A percentile compares a stretch with the other conserved stretches of the same genome.
phyloP scores from a whole-genome alignment of 2,797 vertebrate species.

The Gymnopithys bicolor region DNA sequence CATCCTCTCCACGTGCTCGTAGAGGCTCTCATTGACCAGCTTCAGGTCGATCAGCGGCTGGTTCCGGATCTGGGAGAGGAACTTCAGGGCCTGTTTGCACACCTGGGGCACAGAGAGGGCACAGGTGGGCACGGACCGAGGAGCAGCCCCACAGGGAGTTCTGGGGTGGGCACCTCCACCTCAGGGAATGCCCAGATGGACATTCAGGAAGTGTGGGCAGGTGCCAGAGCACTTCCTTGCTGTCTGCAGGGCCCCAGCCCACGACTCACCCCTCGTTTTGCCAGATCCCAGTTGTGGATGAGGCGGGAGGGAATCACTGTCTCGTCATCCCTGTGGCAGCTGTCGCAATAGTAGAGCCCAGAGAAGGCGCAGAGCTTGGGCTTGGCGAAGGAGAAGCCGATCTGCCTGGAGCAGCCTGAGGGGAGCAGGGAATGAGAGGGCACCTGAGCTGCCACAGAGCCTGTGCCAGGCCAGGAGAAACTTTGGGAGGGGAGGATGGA shows the following conservation, averaged over 20 bases:
- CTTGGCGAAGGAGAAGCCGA: conserved; percentile 87
- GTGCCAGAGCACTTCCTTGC: not conserved
- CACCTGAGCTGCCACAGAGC: not conserved
- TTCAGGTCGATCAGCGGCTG: conserved; percentile 91
- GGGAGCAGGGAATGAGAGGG: not conserved
- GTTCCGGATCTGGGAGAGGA: conserved; percentile 84
- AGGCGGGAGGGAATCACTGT: conserved; percentile 91
- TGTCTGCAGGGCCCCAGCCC: rapidly evolving
- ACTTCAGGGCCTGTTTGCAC: conserved; percentile 83
- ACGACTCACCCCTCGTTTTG: conserved; percentile 80
- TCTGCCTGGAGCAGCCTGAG: conserved; percentile 88
- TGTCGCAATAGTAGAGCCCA: conserved; percentile 90
- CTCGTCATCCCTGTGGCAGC: conserved; percentile 87
- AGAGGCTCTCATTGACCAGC: conserved; percentile 86
- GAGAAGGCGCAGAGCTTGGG: conserved; percentile 91
- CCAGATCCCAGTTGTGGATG: conserved; percentile 97
- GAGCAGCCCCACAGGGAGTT: not conserved
- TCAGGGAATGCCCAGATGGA: not conserved
- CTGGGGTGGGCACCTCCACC: not conserved
- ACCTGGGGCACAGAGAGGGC: conserved; percentile 77
- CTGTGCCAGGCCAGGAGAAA: rapidly evolving
- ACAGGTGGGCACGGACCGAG: not conserved
- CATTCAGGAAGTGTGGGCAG: not conserved
- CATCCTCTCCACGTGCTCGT: conserved; percentile 86
- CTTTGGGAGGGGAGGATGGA: not conserved